phyloP scores from a whole-genome alignment of 1,140 invertebrate genomes.

The Drosophila melanica region DNA sequence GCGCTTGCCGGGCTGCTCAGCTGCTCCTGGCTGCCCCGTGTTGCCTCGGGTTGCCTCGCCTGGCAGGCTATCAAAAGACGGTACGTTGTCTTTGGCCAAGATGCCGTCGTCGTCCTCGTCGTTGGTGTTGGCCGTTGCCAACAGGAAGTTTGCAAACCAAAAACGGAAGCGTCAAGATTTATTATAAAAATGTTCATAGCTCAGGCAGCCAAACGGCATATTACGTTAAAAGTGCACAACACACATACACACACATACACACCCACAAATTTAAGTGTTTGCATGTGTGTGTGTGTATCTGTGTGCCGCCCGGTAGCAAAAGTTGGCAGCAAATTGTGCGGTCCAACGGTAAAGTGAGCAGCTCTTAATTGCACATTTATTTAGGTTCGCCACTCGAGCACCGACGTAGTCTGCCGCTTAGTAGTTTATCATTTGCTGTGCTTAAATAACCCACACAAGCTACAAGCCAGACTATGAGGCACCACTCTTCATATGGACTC shows the following conservation, averaged over 20 bases:
- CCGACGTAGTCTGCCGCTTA: constrained; percentile 62
- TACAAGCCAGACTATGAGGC: constrained; percentile 14
- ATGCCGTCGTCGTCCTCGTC: constrained; percentile 10
- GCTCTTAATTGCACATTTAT: constrained; percentile 83
- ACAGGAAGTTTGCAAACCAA: constrained; percentile 82
- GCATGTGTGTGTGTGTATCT: constrained; percentile 16
- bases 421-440: constrained; percentile 79
- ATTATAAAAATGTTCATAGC: constrained; percentile 82
- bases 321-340: constrained; percentile 80
- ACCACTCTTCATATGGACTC: constrained; percentile 37
- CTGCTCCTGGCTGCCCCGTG: not conserved
- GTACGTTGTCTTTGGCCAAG: constrained; percentile 37
- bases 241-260: constrained; percentile 37
- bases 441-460: constrained; percentile 71
- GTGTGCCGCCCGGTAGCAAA: constrained; percentile 44
- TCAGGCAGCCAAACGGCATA: constrained; percentile 76
- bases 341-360: constrained; percentile 76
- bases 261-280: not conserved
- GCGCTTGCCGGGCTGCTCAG: constrained; percentile 8
- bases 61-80: constrained; percentile 63
- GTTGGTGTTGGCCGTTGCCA: constrained; percentile 55
- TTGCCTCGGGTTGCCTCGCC: constrained; percentile 5
- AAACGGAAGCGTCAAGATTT: constrained; percentile 79
- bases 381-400: constrained; percentile 71
- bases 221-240: constrained; percentile 77